phyloP scores from a whole-genome alignment of 1,140 invertebrate genomes.

The Leptinotarsa texana region DNA sequence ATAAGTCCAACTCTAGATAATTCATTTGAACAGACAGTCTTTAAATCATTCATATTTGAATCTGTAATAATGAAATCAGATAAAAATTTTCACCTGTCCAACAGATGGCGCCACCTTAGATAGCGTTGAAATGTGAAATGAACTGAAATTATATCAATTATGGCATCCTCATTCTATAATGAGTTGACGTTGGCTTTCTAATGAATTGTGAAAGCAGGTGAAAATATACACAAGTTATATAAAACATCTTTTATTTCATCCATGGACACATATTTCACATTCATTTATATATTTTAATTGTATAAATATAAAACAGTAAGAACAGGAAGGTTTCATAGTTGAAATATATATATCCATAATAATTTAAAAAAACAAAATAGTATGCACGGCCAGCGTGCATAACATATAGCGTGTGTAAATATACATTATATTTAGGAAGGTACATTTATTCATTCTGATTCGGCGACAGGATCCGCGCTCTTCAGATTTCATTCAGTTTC shows the following conservation, averaged over 20 bases:
- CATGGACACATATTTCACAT: slow-evolving; percentile 35
- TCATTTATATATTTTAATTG: slow-evolving; percentile 29
- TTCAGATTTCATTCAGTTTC: slow-evolving; percentile 43
- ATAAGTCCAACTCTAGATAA: too few relatives aligned
- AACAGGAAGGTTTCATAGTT: slow-evolving; percentile 33
- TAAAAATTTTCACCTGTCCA: too few relatives aligned
- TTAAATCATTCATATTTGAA: too few relatives aligned
- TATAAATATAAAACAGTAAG: slow-evolving; percentile 44
- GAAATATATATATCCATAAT: slow-evolving; percentile 39
- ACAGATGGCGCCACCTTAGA: too few relatives aligned
- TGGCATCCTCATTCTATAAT: too few relatives aligned
- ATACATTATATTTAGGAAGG: slow-evolving; percentile 41
- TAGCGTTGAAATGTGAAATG: too few relatives aligned
- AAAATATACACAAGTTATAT: slow-evolving; percentile 2
- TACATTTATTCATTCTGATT: slow-evolving; percentile 31
- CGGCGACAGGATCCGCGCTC: slow-evolving; percentile 40
- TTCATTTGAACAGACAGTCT: too few relatives aligned
- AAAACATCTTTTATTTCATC: slow-evolving; percentile 31
- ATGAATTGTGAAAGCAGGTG: too few relatives aligned
- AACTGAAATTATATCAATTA: too few relatives aligned
- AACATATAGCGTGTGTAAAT: slow-evolving; percentile 32
- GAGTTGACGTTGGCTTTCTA: too few relatives aligned
- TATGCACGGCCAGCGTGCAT: slow-evolving; percentile 51
- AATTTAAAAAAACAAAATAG: slow-evolving; percentile 26
- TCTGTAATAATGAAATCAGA: too few relatives aligned